Conservation (phyloP, 2,888 invertebrate genomes). For the Mimas tiliae region DNA sequence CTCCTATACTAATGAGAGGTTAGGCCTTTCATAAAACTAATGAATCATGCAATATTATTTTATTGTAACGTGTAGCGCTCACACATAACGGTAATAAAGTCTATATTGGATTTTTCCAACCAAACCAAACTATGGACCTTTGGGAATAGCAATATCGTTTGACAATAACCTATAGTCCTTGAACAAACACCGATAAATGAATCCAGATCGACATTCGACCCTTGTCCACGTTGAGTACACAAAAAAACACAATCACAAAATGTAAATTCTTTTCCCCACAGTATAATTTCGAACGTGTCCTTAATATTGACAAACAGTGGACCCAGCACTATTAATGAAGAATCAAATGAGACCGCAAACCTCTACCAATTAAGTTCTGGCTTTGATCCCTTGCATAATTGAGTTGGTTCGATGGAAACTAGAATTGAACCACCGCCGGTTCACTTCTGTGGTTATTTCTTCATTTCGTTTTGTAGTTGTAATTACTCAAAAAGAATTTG, state of each 20-base stretch:
- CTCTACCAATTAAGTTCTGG: constrained; percentile 48
- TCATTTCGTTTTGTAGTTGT: constrained; percentile 24
- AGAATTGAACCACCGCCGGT: constrained; percentile 26
- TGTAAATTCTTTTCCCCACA: constrained; percentile 19
- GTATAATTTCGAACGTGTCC: constrained; percentile 33
- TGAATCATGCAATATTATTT: too few species aligned
- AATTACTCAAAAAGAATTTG: constrained; percentile 7
- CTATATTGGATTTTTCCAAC: neutral
- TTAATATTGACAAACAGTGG: constrained; percentile 37
- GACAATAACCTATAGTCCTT: neutral
- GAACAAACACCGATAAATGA: neutral
- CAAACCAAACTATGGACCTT: neutral
- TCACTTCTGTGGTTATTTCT: constrained; percentile 26
- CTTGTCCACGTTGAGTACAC: neutral
- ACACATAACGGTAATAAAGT: neutral
- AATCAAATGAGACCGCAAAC: constrained; percentile 48
- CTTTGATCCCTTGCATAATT: constrained; percentile 53
- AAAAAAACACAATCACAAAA: constrained; percentile 32
- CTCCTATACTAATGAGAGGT: too few species aligned
- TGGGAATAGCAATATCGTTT: neutral
- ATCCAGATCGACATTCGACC: neutral
- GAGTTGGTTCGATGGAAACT: constrained; percentile 37
- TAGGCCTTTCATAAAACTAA: too few species aligned
- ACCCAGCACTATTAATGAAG: constrained; percentile 42
- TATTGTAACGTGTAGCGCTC: too few species aligned